A percentile compares a stretch with the other conserved stretches of the same genome.
These are phyloP conservation scores for Diorhabda carinulata DNA, from an alignment of 1,140 invertebrate genomes.

Conservation along the genomic window DNA sequence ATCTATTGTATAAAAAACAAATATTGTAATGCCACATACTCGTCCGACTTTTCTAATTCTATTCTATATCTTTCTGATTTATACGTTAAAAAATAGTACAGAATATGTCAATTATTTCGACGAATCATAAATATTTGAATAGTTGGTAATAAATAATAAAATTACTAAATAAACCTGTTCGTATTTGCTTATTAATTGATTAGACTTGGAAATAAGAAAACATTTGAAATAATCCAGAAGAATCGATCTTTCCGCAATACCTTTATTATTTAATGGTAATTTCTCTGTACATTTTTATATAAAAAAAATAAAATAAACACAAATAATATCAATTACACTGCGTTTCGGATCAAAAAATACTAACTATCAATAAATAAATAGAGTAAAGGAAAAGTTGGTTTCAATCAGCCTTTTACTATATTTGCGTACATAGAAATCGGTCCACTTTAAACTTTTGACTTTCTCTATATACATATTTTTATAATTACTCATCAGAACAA, in stretches of 20 bases:
- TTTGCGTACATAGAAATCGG: no score
- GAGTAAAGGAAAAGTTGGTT: no score
- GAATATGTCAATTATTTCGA: constrained; percentile 33
- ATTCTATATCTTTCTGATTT: constrained; percentile 16
- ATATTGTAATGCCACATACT: not conserved
- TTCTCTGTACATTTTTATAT: not conserved
- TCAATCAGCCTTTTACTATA: no score
- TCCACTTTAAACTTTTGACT: no score
- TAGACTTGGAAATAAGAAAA: constrained; percentile 7
- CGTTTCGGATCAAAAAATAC: no score
- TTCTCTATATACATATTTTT: no score
- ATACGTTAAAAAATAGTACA: constrained; percentile 24
- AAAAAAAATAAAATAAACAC: not conserved
- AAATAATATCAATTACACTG: not conserved
- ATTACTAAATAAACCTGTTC: constrained; percentile 10
- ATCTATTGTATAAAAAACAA: not conserved
- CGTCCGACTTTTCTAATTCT: constrained; percentile 14
- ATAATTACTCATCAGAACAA: no score
- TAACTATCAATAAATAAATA: no score
- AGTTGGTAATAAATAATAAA: constrained; percentile 9
- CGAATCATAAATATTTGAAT: constrained; percentile 8
- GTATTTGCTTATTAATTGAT: not conserved
- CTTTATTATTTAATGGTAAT: not conserved
- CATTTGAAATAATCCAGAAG: not conserved
- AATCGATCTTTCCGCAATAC: not conserved